These are phyloP conservation scores for Megaceryle maxima DNA, from an alignment of 2,113 vertebrate genomes.

Conservation along the genomic window DNA sequence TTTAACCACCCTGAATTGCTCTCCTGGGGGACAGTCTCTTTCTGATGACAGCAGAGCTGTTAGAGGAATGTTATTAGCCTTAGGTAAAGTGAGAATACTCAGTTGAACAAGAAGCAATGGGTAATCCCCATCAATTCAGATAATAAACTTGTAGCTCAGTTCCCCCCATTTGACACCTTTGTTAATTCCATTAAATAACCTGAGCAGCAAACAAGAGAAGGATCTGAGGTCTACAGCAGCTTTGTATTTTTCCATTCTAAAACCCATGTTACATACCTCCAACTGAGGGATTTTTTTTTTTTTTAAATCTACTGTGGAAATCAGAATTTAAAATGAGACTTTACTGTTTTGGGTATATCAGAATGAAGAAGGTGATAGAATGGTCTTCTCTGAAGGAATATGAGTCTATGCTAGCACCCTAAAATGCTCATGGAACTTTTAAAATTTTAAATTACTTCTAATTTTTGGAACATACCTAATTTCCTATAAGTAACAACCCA, in stretches of 20 bases:
- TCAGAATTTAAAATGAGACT: neutral
- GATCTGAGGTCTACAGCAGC: neutral
- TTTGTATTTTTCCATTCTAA: neutral
- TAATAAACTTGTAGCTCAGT: neutral
- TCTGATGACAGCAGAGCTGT: neutral
- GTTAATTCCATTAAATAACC: neutral
- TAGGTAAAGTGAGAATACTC: neutral
- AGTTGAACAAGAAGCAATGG: neutral
- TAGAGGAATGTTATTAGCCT: neutral
- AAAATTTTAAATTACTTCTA: neutral
- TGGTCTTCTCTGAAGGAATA: neutral
- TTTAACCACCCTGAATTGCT: neutral
- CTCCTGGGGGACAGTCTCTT: neutral
- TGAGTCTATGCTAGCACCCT: rapidly evolving
- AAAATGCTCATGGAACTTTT: neutral
- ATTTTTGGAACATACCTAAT: neutral
- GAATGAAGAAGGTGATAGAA: neutral
- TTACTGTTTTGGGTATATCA: neutral
- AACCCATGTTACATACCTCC: neutral
- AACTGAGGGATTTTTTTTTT: neutral
- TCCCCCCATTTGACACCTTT: neutral
- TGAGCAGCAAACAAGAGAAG: neutral
- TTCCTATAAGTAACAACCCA: neutral
- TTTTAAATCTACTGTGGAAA: neutral
- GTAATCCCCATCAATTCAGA: neutral